Evolutionary conservation across 2,797 vertebrate genomes (phyloP), one percentile per base, ranked within the genome.

Genomic region (Anguilla pacifica): DNA sequence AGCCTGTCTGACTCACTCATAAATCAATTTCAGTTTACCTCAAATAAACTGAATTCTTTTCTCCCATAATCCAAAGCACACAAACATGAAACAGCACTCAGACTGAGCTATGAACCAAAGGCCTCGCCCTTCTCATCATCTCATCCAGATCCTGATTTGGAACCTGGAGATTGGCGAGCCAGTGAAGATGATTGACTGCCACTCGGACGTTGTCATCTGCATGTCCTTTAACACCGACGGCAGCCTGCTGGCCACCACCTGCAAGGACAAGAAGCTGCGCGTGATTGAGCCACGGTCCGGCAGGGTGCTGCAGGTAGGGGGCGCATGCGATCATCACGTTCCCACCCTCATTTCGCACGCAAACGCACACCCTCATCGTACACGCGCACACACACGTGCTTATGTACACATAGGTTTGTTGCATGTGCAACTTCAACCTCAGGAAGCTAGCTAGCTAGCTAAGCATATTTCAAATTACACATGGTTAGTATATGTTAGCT

Each of bases 101-200:
- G 22, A 64, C 25, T 64, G 19, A 64, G 19, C 13, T 59, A 0
- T 59, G 43, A 46, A 46, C 9, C 11, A 59, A 67, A 35, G 1
- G 25, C 9, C 28, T n/a, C 77, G 0, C 25, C 17, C 74, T 2
- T 10, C 11, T 67, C 72, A 0, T 28, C 70, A 49, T 13, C 39
- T 55, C 82, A 0, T 0, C 46, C 94, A 99, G 99, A 96, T 99
- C 86, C 96, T 99, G 90, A 99, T 99, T 94, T 99, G 99, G 99
- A 99, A 99, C 95, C 96, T 99, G 95, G 98, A 99, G 17, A 94
- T 97, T 0, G 98, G 97, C 0, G 98, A 99, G 91, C 98, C 99
- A 0, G 98, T 99, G 92, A 99, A 99, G 92, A 99, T 99, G 98
- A 99, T 99, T 0, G 99, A 99, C 93, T 99, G 99, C 93, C 99